Base-by-base conservation (phyloP, 2,113 vertebrate species). In the Vicugna pacos region DNA sequence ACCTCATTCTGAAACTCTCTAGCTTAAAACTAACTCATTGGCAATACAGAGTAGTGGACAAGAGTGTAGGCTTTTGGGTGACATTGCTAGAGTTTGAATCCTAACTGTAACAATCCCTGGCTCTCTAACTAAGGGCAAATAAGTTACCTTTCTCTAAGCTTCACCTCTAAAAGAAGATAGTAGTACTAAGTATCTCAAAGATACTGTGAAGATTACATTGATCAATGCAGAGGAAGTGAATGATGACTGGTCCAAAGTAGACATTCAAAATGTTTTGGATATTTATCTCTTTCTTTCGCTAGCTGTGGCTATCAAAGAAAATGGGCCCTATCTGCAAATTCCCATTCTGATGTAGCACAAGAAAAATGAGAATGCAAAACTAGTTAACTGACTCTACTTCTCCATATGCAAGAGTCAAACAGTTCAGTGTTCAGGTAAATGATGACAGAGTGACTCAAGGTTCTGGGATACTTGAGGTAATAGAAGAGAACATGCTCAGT, bases 341-440 rank as follows among this genome's bases (percentile, higher is more conserved):
- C 15, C 52, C 2, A 86, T 93, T 69, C 12, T 85, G 38, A 64
- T 28, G 13, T 14, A 60, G 28, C 3, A 70, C 0, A 69, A 79
- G 12, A 24, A 28, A 70, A 70, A 32, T 22, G 75, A 95, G 8
- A 50, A 46, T 60, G 5, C 1, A 62, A 79, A 94, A 58, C 30
- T 42, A 85, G 4, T 46, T 50, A 24, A 13, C 46, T 73, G 50
- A 84, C 10, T 67, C 19, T 7, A 46, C 24, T 56, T 32, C 24
- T 93, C 22, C 17, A 38, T 32, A 50, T 28, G 15, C 22, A 90
- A 54, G 14, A 54, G 3, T 50, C n/a, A 42, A 69, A 46, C 0
- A 88, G 22, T 54, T 67, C 60, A 69, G 17, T 84, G 19, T 30
- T 95, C 58, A n/a, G 32, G 48, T 24, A 80, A 94, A 72, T 50